Evolutionary conservation across 2,113 vertebrate genomes (phyloP).

Genomic region (Heptranchias perlo): DNA sequence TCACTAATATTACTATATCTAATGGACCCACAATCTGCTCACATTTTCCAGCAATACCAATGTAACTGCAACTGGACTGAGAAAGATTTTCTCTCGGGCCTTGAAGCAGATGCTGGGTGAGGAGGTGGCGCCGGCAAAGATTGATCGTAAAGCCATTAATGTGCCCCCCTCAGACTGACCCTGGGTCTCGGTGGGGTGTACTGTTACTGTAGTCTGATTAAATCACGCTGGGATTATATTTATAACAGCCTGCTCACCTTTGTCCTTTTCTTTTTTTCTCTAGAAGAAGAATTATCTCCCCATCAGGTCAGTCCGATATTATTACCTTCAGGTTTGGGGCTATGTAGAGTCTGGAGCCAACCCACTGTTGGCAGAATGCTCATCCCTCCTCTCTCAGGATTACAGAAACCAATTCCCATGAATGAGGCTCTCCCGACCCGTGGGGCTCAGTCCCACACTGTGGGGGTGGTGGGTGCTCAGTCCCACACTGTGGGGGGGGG

Average conservation of each 20-base stretch:
- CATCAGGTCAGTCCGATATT: constrained; percentile 57
- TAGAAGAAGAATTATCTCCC: constrained; percentile 63
- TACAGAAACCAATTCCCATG: background rate
- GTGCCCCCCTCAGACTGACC: too few relatives aligned
- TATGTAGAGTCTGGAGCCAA: background rate
- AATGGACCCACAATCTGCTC: background rate
- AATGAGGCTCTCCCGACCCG: background rate
- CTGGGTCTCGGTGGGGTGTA: background rate
- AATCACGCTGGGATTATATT: background rate
- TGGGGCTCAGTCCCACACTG: too few relatives aligned
- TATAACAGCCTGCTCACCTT: background rate
- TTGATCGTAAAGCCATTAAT: background rate
- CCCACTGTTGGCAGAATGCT: background rate
- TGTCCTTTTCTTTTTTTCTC: background rate
- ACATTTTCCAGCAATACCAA: background rate
- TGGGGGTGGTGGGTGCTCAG: too few relatives aligned
- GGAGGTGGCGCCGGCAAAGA: background rate
- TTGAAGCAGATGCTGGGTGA: background rate
- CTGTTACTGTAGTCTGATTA: background rate
- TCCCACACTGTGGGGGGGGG: too few relatives aligned
- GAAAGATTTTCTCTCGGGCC: background rate
- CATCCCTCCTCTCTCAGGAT: background rate
- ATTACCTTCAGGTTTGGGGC: background rate
- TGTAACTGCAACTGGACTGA: background rate
- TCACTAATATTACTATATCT: background rate